These are phyloP conservation scores for Achlya flavicornis DNA, from an alignment of 2,888 invertebrate species.

Conservation along the genomic window DNA sequence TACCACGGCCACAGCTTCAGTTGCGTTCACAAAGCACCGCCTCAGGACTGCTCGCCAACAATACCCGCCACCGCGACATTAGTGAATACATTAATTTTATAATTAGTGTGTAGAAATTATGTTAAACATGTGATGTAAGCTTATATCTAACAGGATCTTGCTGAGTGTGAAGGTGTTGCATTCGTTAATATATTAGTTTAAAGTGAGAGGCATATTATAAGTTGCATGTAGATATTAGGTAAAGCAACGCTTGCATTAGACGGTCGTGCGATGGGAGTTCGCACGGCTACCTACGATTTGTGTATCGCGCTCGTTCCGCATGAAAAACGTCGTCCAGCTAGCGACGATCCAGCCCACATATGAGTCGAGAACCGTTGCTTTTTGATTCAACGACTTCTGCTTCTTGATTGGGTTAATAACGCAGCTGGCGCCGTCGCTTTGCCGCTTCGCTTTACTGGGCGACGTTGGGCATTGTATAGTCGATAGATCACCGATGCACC, in stretches of 20 bases:
- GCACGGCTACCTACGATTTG: conserved; percentile 71
- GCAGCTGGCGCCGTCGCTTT: conserved; percentile 54
- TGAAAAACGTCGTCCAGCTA: conserved; percentile 76
- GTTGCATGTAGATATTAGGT: too few species aligned
- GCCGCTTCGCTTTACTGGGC: conserved; percentile 26
- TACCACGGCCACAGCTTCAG: conserved; percentile 42
- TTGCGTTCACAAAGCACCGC: conserved; percentile 68
- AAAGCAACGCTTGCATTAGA: not conserved
- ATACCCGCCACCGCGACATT: conserved; percentile 41
- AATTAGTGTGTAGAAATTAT: conserved; percentile 15
- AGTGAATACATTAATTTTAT: conserved; percentile 31
- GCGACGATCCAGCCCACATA: conserved; percentile 77
- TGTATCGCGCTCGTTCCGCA: conserved; percentile 65
- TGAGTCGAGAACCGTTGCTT: conserved; percentile 73
- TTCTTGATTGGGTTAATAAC: conserved; percentile 61
- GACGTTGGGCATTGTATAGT: conserved; percentile 69
- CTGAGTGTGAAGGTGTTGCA: not conserved
- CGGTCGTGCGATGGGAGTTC: conserved; percentile 13
- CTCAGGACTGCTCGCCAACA: conserved; percentile 66
- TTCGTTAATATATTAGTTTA: not conserved
- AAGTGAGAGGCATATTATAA: not conserved
- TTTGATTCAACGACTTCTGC: conserved; percentile 64
- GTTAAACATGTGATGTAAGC: not conserved
- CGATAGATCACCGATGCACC: conserved; percentile 80
- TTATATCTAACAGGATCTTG: not conserved